phyloP scores from a whole-genome alignment of 92 coral and sea anemone species.

The Phenganax stokvisi region DNA sequence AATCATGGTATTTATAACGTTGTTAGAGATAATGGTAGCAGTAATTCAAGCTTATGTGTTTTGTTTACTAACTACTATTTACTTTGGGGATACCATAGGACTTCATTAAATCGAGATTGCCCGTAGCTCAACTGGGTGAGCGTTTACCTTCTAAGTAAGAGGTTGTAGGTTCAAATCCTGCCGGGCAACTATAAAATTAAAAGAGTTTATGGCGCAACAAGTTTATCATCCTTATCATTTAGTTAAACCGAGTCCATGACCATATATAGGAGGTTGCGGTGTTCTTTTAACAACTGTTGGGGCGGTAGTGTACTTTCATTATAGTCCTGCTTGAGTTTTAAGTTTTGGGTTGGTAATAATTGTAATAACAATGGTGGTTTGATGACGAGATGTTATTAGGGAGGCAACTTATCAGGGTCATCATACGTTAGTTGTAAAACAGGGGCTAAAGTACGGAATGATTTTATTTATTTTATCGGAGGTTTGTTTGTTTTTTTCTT shows the following conservation, averaged over 20 bases:
- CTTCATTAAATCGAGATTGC: slow-evolving; percentile 15
- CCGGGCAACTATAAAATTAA: slow-evolving; percentile 23
- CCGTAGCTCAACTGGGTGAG: slow-evolving; percentile 5
- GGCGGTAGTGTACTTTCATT: slow-evolving; percentile 75
- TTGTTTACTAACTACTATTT: slow-evolving; percentile 33
- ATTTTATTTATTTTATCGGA: slow-evolving; percentile 76
- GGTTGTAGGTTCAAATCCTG: slow-evolving; percentile 1
- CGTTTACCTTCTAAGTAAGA: not conserved
- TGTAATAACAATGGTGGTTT: slow-evolving; percentile 69
- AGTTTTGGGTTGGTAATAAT: slow-evolving; percentile 61
- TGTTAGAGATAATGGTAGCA: slow-evolving; percentile 78
- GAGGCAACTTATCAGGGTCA: slow-evolving; percentile 84
- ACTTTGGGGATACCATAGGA: slow-evolving; percentile 26
- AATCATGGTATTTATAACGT: slow-evolving; percentile 75
- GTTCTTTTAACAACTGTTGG: slow-evolving; percentile 77
- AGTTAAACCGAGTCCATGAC: slow-evolving; percentile 89
- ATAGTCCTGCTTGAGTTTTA: slow-evolving; percentile 63
- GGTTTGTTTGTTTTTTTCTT: slow-evolving; percentile 76
- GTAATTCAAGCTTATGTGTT: slow-evolving; percentile 68
- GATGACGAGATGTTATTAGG: slow-evolving; percentile 82
- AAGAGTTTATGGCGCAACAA: not conserved
- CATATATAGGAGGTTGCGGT: slow-evolving; percentile 69
- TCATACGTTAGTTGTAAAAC: slow-evolving; percentile 72
- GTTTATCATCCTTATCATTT: slow-evolving; percentile 58
- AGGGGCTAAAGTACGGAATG: slow-evolving; percentile 82